Conservation (phyloP, 2,888 invertebrate species). For the Liopterus haemorrhoidalis region DNA sequence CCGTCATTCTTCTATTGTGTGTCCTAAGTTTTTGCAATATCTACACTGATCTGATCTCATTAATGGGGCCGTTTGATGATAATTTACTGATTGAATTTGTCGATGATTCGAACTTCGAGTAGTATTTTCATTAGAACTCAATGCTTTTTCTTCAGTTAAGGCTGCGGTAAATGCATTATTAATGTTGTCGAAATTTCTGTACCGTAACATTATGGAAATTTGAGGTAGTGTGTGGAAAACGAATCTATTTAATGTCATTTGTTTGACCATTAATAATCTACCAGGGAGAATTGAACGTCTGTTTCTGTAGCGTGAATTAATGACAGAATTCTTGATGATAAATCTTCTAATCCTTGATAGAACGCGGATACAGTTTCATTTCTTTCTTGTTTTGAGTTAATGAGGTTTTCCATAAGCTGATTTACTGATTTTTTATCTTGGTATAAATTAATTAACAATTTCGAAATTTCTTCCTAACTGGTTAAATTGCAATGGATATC, state of each 20-base stretch:
- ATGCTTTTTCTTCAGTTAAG: constrained; percentile 16
- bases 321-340: constrained; percentile 17
- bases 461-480: constrained; percentile 21
- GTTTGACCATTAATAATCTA: constrained; percentile 20
- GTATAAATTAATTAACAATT: constrained; percentile 20
- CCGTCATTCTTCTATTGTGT: constrained; percentile 14
- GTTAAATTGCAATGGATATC: constrained; percentile 22
- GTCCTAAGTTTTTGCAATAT: constrained; percentile 19
- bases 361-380: constrained; percentile 22
- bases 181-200: constrained; percentile 21
- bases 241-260: constrained; percentile 23
- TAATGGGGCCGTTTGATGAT: too few relatives aligned
- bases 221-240: constrained; percentile 22
- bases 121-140: constrained; percentile 2
- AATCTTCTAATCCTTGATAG: constrained; percentile 23
- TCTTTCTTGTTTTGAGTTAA: constrained; percentile 17
- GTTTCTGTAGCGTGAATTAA: constrained; percentile 12
- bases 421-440: constrained; percentile 24
- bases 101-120: background rate
- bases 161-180: constrained; percentile 23
- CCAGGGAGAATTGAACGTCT: constrained; percentile 14
- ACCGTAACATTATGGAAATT: constrained; percentile 25
- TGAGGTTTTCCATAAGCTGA: constrained; percentile 22
- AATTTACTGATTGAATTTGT: too few relatives aligned
- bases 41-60: too few relatives aligned